Percentiles rank a stretch among this genome's conserved stretches.
phyloP scores from a whole-genome alignment of 2,888 invertebrate genomes.

The Chalcosyrphus nemorum region DNA sequence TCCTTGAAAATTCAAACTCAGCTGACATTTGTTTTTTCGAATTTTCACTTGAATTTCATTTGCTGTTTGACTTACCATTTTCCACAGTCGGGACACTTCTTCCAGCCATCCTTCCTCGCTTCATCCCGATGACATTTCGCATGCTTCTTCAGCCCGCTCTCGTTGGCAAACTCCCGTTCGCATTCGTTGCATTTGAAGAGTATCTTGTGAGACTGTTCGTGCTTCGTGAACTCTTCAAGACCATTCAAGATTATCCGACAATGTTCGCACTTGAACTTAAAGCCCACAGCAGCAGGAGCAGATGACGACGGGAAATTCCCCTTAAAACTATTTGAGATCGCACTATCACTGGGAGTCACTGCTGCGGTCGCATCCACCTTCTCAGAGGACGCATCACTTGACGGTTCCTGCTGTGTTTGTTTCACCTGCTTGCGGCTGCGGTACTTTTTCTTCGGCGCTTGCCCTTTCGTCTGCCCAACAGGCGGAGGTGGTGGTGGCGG shows the following conservation, averaged over 20 bases:
- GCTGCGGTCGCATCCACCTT: not conserved
- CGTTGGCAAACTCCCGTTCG: slow-evolving; percentile 79
- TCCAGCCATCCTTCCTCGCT: slow-evolving; percentile 80
- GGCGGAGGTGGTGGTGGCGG: slow-evolving; percentile 61
- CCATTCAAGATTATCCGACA: slow-evolving; percentile 78
- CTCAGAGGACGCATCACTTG: not conserved
- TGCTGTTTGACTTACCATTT: slow-evolving; percentile 81
- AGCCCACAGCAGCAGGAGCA: slow-evolving; percentile 48
- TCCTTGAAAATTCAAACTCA: not conserved
- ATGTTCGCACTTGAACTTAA: slow-evolving; percentile 79
- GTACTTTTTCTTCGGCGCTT: slow-evolving; percentile 54
- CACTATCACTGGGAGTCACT: slow-evolving; percentile 5
- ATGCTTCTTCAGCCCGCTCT: slow-evolving; percentile 80
- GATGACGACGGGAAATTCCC: slow-evolving; percentile 71
- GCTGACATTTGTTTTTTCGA: not conserved
- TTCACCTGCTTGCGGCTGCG: slow-evolving; percentile 56
- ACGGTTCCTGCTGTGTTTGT: slow-evolving; percentile 17
- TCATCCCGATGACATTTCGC: slow-evolving; percentile 79
- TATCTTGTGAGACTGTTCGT: slow-evolving; percentile 78
- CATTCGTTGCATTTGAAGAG: slow-evolving; percentile 79
- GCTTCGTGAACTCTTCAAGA: slow-evolving; percentile 76
- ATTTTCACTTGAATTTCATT: not conserved
- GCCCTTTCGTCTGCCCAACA: slow-evolving; percentile 1
- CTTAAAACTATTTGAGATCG: slow-evolving; percentile 72
- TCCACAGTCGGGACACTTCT: slow-evolving; percentile 81